Conservation (phyloP, 2,797 vertebrate species). For the Intellagama lesueurii region DNA sequence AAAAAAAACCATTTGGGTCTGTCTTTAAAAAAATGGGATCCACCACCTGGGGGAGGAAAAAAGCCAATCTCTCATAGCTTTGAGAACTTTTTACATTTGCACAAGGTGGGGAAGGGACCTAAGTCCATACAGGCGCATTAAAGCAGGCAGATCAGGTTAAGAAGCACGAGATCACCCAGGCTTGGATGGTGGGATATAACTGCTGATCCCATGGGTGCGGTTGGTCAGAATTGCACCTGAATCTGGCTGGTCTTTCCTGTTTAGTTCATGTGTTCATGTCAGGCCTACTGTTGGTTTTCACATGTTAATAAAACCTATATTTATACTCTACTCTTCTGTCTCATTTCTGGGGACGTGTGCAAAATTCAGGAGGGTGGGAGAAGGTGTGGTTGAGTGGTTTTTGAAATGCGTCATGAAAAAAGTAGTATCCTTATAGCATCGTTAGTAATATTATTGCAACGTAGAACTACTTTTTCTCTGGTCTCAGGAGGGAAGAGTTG, state of each 20-base stretch:
- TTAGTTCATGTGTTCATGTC: constrained; percentile 46
- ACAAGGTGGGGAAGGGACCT: too few species aligned
- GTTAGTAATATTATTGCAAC: too few species aligned
- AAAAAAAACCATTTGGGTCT: background rate
- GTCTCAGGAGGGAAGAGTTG: background rate
- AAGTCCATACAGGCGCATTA: too few species aligned
- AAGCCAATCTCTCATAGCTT: background rate
- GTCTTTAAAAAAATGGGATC: background rate
- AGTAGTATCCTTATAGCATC: too few species aligned
- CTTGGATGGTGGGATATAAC: too few species aligned
- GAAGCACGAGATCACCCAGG: background rate
- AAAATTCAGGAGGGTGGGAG: background rate
- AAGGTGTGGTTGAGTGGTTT: too few species aligned
- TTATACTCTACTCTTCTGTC: constrained; percentile 72
- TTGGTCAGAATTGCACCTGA: background rate
- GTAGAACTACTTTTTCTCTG: too few species aligned
- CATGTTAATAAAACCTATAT: constrained; percentile 84
- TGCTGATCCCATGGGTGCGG: background rate
- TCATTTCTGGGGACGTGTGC: background rate
- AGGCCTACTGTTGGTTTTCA: constrained; percentile 73
- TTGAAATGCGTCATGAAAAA: background rate
- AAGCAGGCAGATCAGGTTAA: too few species aligned
- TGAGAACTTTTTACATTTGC: background rate
- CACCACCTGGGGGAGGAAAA: background rate
- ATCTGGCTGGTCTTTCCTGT: background rate